These are phyloP conservation scores for Adineta ricciae DNA, from an alignment of 2,888 invertebrate genomes.

Conservation along the genomic window DNA sequence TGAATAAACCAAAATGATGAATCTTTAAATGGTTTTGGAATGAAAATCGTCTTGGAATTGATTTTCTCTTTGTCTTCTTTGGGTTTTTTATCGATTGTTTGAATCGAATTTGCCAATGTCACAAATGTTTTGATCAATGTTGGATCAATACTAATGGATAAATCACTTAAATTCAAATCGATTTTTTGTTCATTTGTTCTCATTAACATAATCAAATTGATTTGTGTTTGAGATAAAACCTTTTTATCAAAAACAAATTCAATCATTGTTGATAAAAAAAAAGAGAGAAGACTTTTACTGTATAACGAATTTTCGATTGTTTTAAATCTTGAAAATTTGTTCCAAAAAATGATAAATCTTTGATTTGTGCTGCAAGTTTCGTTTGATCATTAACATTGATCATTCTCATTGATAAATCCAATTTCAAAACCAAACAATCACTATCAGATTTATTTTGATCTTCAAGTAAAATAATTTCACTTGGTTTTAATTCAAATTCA, in stretches of 20 bases:
- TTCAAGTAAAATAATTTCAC: constrained; percentile 74
- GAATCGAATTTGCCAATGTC: constrained; percentile 59
- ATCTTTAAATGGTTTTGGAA: constrained; percentile 58
- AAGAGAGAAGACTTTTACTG: too few relatives aligned
- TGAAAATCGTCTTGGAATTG: constrained; percentile 64
- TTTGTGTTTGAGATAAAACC: too few relatives aligned
- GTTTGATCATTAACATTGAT: constrained; percentile 14
- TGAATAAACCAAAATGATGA: constrained; percentile 63
- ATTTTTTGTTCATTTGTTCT: constrained; percentile 65
- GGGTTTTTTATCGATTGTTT: constrained; percentile 51
- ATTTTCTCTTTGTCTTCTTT: constrained; percentile 51
- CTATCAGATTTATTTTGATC: constrained; percentile 60
- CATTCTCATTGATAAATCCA: background rate
- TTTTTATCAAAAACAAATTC: too few relatives aligned
- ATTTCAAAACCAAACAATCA: constrained; percentile 63
- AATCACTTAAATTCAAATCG: constrained; percentile 67
- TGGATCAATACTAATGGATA: constrained; percentile 76
- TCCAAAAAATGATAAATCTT: constrained; percentile 25
- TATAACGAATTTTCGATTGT: constrained; percentile 43
- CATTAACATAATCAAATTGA: too few relatives aligned
- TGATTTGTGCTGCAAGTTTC: background rate
- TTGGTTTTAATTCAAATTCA: background rate
- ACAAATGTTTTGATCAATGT: constrained; percentile 74
- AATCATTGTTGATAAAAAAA: too few relatives aligned
- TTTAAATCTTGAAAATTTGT: constrained; percentile 24